Evolutionary conservation across 1,140 invertebrate genomes (phyloP).

Genomic region (Drosophila ironensis): DNA sequence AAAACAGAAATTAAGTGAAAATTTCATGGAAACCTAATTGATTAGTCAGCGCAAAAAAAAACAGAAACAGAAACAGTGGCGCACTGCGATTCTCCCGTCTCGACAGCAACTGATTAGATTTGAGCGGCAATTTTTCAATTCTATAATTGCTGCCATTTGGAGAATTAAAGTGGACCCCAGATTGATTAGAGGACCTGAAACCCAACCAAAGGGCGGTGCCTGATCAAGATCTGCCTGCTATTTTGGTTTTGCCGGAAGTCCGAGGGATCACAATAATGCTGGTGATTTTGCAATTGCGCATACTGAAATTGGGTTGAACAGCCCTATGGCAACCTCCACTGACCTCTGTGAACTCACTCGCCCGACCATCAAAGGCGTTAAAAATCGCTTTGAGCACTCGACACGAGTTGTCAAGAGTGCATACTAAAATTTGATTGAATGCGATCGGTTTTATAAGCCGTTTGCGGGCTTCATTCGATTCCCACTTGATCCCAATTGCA

Average conservation of each 20-base stretch:
- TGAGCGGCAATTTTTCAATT: conserved; percentile 13
- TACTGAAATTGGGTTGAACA: too few species aligned
- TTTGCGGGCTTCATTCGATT: neutral
- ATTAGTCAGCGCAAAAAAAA: conserved; percentile 19
- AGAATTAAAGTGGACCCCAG: conserved; percentile 1
- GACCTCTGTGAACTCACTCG: conserved; percentile 13
- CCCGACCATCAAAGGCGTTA: neutral
- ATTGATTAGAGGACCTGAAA: neutral
- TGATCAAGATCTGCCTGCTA: too few species aligned
- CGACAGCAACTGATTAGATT: conserved; percentile 34
- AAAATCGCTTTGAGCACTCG: neutral
- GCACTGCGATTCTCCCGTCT: conserved; percentile 2
- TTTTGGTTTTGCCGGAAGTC: too few species aligned
- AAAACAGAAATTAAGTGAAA: conserved; percentile 25
- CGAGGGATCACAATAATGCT: too few species aligned
- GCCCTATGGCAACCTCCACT: too few species aligned
- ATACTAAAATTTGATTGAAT: conserved; percentile 15
- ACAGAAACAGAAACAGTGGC: neutral
- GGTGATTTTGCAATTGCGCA: too few species aligned
- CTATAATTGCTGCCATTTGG: conserved; percentile 35
- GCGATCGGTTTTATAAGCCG: conserved; percentile 11
- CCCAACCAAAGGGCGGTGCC: neutral
- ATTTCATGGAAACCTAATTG: conserved; percentile 28
- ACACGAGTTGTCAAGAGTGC: conserved; percentile 1
- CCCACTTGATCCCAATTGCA: conserved; percentile 33